Conservation (phyloP, 1,140 invertebrate genomes). For the Zeugodacus cucurbitae region DNA sequence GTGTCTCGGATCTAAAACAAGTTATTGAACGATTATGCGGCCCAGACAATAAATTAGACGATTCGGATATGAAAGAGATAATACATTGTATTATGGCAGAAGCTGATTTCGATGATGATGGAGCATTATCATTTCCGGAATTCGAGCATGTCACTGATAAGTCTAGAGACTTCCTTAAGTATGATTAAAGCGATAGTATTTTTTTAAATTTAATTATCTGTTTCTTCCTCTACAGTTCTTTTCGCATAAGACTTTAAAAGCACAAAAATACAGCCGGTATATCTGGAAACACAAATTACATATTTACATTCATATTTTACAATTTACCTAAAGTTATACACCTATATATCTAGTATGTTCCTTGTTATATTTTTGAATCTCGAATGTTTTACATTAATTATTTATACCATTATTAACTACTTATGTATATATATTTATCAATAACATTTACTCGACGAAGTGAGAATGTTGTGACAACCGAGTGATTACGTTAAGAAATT, state of each 20-base stretch:
- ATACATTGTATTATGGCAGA: constrained; percentile 85
- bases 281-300: neutral
- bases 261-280: neutral
- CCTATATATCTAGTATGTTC: neutral
- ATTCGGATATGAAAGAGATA: constrained; percentile 77
- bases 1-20: constrained; percentile 78
- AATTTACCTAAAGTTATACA: neutral
- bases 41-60: constrained; percentile 73
- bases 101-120: constrained; percentile 93
- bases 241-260: constrained; percentile 72
- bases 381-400: neutral
- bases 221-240: constrained; percentile 68
- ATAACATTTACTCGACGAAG: too few species aligned
- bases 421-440: too few species aligned
- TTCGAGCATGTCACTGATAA: constrained; percentile 95
- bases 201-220: neutral
- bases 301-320: neutral
- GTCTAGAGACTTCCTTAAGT: constrained; percentile 90
- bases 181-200: constrained; percentile 54
- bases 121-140: constrained; percentile 90
- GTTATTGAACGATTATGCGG: constrained; percentile 79
- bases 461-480: too few species aligned
- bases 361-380: neutral
- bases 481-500: too few species aligned
- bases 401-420: neutral